Evolutionary conservation across 1,140 invertebrate species (phyloP), one percentile per base, ranked within the genome.

Genomic region (Platyscapa corneri): DNA sequence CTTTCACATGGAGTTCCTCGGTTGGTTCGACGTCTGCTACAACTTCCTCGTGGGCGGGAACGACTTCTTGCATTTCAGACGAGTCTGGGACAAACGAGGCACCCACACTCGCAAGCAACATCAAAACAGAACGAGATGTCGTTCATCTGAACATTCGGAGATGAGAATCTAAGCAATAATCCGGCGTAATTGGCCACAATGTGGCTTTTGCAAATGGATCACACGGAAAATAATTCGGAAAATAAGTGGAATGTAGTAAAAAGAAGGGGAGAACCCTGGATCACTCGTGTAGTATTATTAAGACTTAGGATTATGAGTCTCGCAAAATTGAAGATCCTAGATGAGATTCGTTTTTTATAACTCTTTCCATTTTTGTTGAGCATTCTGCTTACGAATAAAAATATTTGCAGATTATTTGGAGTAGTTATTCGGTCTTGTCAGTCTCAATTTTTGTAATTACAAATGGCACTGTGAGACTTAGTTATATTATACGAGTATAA

Each of bases 31-130:
- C 95, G 97, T 94, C 90, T 95, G 91, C 2, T 96, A 96, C 89
- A 97, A 95, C 91, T 98, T 98, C 90, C 94, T 95, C 27, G 94
- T 97, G 18, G 97, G 97, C 5, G 96, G 96, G 27, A 96, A 97
- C 84, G 96, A 96, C 1, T 93, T 94, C 18, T 95, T 95, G 23
- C 97, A 97, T 88, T 94, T 95, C 86, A 97, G 96, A 1, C 94
- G 97, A 49, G 96, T 96, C 1, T 98, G 97, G 95, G 94, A 95
- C 32, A 92, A 90, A 3, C 90, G 95, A 0, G 97, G 97, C 10
- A 96, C 96, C 0, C 96, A 97, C 89, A 95, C 97, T 0, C 94
- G 94, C 10, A 91, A 91, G 30, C 97, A 95, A 88, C 97, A 98
- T 90, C 92, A 91, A 74, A 93, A 92, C 77, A 97, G 96, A 84